These are phyloP conservation scores for Pherbina coryleti DNA, from an alignment of 2,888 invertebrate species.

Conservation along the genomic window DNA sequence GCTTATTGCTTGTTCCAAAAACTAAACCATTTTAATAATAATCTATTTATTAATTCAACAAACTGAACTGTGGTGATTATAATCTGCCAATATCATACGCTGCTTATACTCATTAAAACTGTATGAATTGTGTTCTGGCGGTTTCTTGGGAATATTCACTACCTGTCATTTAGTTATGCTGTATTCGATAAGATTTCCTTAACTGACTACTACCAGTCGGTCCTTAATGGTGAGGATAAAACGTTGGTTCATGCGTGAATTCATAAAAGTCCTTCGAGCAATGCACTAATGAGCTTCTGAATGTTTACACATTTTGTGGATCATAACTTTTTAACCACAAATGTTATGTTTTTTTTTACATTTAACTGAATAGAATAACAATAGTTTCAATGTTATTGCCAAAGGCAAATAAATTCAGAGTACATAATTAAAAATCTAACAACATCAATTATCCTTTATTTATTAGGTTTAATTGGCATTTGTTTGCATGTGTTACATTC, in stretches of 20 bases:
- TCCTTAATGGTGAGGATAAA: not conserved
- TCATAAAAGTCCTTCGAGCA: not conserved
- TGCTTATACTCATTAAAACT: not conserved
- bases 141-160: not conserved
- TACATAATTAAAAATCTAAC: not conserved
- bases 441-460: not conserved
- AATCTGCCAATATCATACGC: not conserved
- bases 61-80: not conserved
- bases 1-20: not conserved
- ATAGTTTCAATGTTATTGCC: not conserved
- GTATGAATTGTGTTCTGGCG: not conserved
- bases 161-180: slow-evolving; percentile 10
- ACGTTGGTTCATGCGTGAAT: not conserved
- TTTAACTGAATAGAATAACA: not conserved
- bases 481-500: not conserved
- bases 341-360: not conserved
- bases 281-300: slow-evolving; percentile 14
- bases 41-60: not conserved
- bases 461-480: slow-evolving; percentile 1
- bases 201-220: too few species aligned
- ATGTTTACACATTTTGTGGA: slow-evolving; percentile 19
- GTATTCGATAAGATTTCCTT: not conserved
- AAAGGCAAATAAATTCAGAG: not conserved
- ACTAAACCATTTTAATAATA: not conserved
- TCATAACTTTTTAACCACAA: not conserved